Evolutionary conservation across 2,797 vertebrate genomes (phyloP).

Genomic region (Spondyliosoma cantharus): DNA sequence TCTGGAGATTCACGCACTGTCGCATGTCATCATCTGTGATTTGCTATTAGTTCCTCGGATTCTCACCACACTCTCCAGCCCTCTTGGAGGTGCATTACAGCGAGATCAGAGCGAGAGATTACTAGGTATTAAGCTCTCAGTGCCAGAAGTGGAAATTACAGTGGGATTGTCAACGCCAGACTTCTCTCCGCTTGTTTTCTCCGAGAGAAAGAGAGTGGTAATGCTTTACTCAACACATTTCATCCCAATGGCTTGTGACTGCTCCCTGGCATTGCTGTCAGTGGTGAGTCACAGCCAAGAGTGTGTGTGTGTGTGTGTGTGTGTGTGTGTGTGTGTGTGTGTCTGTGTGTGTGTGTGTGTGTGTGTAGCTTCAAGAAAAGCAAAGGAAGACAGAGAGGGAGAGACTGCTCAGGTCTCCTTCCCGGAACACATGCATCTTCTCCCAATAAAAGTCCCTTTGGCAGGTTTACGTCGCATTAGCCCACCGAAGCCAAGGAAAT

Average conservation of each 20-base stretch:
- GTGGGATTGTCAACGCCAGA: constrained; percentile 70
- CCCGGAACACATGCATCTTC: constrained; percentile 69
- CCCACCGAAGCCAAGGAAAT: constrained; percentile 64
- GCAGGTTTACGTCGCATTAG: constrained; percentile 77
- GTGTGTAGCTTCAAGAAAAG: constrained; percentile 52
- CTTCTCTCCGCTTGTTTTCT: constrained; percentile 74
- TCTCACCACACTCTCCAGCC: constrained; percentile 55
- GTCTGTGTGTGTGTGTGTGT: no score
- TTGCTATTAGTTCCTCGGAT: constrained; percentile 64
- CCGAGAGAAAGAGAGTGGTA: constrained; percentile 59
- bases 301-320: constrained; percentile 50
- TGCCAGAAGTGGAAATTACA: constrained; percentile 80
- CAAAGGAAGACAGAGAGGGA: constrained; percentile 53
- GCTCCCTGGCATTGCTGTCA: constrained; percentile 67
- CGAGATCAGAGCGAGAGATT: constrained; percentile 77
- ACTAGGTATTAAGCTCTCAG: constrained; percentile 73
- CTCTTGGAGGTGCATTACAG: constrained; percentile 66
- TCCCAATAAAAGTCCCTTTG: constrained; percentile 78
- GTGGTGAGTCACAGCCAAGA: constrained; percentile 72
- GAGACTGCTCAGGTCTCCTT: constrained; percentile 51
- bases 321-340: no score
- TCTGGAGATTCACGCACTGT: constrained; percentile 46
- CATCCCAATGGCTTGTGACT: constrained; percentile 73
- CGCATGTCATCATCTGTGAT: constrained; percentile 62
- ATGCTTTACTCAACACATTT: constrained; percentile 74